Percentiles rank a stretch among this genome's conserved stretches.
Evolutionary conservation across 2,888 invertebrate genomes (phyloP).

Genomic region (Timema cristinae): DNA sequence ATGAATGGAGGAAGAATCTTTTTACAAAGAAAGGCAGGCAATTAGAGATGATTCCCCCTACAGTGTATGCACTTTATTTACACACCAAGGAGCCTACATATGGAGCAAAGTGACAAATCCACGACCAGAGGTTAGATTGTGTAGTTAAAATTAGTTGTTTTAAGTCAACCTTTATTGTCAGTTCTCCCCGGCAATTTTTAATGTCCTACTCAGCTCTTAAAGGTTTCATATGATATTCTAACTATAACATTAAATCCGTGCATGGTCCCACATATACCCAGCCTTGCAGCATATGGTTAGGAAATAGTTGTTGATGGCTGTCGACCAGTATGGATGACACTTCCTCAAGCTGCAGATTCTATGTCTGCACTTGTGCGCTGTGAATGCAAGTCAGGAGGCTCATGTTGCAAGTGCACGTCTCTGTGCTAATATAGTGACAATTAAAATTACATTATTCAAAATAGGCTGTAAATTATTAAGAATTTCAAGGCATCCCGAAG

Average conservation of each 20-base stretch:
- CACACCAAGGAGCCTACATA: neutral
- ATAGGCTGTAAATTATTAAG: too few species aligned
- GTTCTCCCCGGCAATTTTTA: too few species aligned
- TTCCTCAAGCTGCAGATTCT: slow-evolving; percentile 4
- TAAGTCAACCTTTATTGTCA: too few species aligned
- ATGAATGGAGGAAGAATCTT: slow-evolving; percentile 4
- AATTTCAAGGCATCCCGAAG: too few species aligned
- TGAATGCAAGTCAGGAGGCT: slow-evolving; percentile 4
- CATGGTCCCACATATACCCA: neutral
- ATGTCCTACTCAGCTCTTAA: too few species aligned
- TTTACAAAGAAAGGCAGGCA: slow-evolving; percentile 10
- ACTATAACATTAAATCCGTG: neutral
- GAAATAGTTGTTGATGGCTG: neutral
- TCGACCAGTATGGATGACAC: neutral
- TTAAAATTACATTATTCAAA: neutral
- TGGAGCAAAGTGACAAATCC: neutral
- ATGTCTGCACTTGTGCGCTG: neutral
- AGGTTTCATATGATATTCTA: neutral
- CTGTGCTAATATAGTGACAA: neutral
- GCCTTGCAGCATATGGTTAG: slow-evolving; percentile 2
- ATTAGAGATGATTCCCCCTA: neutral
- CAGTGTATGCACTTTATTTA: slow-evolving; percentile 3
- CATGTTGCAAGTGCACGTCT: neutral
- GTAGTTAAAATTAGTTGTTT: slow-evolving; percentile 2
- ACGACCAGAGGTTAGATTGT: slow-evolving; percentile 6